Evolutionary conservation across 1,140 invertebrate genomes (phyloP), one percentile per base, ranked within the genome.

Genomic region (Aphelenchoides besseyi): DNA sequence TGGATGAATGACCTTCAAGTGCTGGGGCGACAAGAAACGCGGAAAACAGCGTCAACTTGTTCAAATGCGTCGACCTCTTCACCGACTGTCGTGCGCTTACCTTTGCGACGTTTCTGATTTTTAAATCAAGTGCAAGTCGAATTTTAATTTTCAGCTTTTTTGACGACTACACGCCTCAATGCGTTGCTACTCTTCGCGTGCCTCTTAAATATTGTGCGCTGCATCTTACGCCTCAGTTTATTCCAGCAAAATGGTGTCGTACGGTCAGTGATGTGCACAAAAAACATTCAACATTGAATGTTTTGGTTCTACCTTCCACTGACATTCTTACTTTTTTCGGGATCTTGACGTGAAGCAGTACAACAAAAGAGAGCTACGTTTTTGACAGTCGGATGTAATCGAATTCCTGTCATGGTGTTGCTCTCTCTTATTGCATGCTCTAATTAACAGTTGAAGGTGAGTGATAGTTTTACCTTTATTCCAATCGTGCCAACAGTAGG

Each of bases 21-120:
- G 41, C 23, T 48, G 41, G 41, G 41, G 41, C 41, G 41, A 48
- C 12, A 23, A 48, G 12, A 23, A 48, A 48, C 12, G 41, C 41
- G 41, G 41, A 48, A 48, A 48, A 48, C 41, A 48, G 41, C 41
- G 41, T 48, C 41, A 48, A 48, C 41, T 48, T 48, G 41, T 48
- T 48, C 41, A 48, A 48, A 48, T 12, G 41, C 41, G 41, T 48
- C 41, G 41, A 48, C 41, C 41, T 48, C 41, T 48, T 48, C 41
- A 23, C 23, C 41, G 41, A 16, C 41, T 23, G 41, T 48, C 41
- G 41, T 48, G 12, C 41, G 41, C 41, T 48, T 48, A 48, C 41
- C 41, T 48, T 48, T 23, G 41, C 41, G 41, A 12, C 41, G 41
- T 48, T 48, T 48, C 41, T 48, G 41, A 48, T 48, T 48, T 48